Evolutionary conservation across 2,113 vertebrate species (phyloP), one percentile per base, ranked within the genome.

Genomic region (Furnarius figulus): DNA sequence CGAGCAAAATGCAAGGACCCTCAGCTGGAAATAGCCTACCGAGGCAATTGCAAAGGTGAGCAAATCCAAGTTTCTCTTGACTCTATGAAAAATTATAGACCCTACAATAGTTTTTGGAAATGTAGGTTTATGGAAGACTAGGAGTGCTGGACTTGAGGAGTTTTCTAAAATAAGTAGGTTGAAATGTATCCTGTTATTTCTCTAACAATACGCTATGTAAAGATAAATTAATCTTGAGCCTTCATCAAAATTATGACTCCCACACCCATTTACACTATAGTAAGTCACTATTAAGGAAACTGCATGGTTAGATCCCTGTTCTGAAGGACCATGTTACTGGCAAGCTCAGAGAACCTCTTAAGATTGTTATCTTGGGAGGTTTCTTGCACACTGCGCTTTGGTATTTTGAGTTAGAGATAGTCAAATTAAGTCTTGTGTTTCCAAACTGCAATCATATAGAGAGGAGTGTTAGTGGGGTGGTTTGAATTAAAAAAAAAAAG

Each of bases 1-100:
- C 97, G 99, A 20, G 99, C 99, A 96, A 99, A 99, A 97, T 99
- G 99, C 97, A 99, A 98, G 53, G 99, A 99, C 97, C 98, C 99
- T 75, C 99, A 99, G 98, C 97, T 99, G 89, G 99, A 99, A 94
- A 98, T 99, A 82, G 99, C 98, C 4, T 95, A 98, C 85, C 97
- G 99, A 78, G 99, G 99, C 67, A 98, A 98, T 83, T 99, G 99
- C 98, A 99, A 99, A 99, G 99, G 99, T 99, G 86, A 98, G 98
- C 66, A 94, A 53, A 67, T 30, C 1, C 28, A 77, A 37, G 11
- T 71, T 90, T 75, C 6, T 19, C 18, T 47, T 67, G 18, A 62
- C 12, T 4, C 2, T 68, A 17, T 20, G 10, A 16, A 11, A n/a
- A 30, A 9, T 4, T 24, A 25, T 14, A 15, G 18, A 39, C 19